A percentile compares a stretch with the other conserved stretches of the same genome.
Conservation (phyloP, 2,888 invertebrate species). For the Drosophila rellima region DNA sequence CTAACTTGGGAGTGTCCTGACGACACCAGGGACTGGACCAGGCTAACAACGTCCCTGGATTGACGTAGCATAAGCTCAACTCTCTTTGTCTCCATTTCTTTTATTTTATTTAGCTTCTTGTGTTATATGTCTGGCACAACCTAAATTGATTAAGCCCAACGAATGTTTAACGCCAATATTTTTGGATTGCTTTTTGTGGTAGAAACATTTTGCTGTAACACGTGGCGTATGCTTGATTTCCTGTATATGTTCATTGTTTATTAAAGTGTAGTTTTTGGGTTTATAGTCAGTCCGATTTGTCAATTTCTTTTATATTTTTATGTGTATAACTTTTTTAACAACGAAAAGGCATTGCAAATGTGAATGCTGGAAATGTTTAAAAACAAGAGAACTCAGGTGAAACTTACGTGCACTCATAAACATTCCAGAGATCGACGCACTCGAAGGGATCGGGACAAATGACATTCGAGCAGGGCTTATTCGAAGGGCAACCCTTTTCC, state of each 20-base stretch:
- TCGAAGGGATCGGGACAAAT: constrained; percentile 97
- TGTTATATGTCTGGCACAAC: constrained; percentile 27
- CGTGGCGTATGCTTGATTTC: constrained; percentile 36
- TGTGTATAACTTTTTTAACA: constrained; percentile 36
- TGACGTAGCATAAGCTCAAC: constrained; percentile 52
- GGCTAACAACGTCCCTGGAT: constrained; percentile 40
- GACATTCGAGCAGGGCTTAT: constrained; percentile 97
- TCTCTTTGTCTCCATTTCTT: constrained; percentile 8
- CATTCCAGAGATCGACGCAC: constrained; percentile 98
- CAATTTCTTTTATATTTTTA: constrained; percentile 17
- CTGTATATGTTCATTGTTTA: neutral
- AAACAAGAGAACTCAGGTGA: neutral
- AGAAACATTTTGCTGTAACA: constrained; percentile 24
- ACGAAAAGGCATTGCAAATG: constrained; percentile 55
- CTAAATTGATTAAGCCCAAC: constrained; percentile 75
- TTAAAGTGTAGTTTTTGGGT: constrained; percentile 3
- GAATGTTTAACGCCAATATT: constrained; percentile 18
- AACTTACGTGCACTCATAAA: constrained; percentile 98
- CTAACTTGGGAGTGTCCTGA: constrained; percentile 37
- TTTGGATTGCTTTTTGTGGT: constrained; percentile 19
- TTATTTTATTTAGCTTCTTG: constrained; percentile 3
- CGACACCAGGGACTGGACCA: neutral
- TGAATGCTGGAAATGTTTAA: constrained; percentile 17
- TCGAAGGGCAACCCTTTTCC: constrained; percentile 96
- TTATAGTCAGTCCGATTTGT: constrained; percentile 56